phyloP scores from a whole-genome alignment of 2,797 vertebrate species.

The Argentina silus region DNA sequence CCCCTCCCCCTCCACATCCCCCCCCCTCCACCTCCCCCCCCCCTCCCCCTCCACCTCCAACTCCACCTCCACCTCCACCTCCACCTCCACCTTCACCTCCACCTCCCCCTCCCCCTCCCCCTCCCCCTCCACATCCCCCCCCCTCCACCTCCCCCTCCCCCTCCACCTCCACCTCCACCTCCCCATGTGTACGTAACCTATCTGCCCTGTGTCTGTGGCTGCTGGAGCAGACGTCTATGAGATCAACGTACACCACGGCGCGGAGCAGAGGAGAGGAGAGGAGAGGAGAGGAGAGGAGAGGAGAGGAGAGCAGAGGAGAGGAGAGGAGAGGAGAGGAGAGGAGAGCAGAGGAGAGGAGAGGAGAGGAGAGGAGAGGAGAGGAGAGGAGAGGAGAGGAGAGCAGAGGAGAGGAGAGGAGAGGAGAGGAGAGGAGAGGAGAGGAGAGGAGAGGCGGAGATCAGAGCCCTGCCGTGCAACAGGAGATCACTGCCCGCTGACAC shows the following conservation, averaged over 20 bases:
- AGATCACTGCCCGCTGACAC: slow-evolving; percentile 6
- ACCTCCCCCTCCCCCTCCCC: background rate
- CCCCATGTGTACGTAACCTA: slow-evolving; percentile 52
- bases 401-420: no score
- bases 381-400: no score
- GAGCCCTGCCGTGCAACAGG: no score
- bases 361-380: no score
- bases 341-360: background rate
- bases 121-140: no score
- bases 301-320: no score
- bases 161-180: background rate
- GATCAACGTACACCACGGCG: background rate
- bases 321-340: no score
- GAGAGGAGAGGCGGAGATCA: no score
- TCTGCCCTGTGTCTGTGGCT: slow-evolving; percentile 37
- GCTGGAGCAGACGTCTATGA: background rate
- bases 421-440: no score
- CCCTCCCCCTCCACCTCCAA: no score
- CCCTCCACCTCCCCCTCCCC: background rate
- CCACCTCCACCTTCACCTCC: background rate
- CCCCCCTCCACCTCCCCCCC: background rate
- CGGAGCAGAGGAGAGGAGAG: background rate
- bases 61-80: background rate
- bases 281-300: no score
- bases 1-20: background rate